Evolutionary conservation across 2,888 invertebrate genomes (phyloP).

Genomic region (Trypoxylon attenuatum): DNA sequence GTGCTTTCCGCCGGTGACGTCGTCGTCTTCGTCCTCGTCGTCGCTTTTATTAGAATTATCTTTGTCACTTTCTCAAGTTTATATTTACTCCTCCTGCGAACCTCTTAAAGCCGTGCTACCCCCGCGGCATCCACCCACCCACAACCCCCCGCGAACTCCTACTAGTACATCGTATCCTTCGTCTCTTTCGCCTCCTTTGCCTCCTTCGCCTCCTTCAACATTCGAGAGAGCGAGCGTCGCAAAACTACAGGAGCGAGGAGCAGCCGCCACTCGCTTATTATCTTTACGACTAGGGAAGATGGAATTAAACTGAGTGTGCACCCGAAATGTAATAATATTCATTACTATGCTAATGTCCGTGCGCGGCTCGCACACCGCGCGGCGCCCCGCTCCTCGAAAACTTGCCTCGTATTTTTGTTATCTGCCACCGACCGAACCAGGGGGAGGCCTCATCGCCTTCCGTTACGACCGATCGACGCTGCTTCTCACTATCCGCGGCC

Average conservation of each 20-base stretch:
- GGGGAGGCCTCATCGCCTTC: slow-evolving; percentile 44
- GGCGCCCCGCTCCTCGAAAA: slow-evolving; percentile 58
- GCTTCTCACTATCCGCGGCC: background rate
- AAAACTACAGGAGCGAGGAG: slow-evolving; percentile 46
- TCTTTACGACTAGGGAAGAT: slow-evolving; percentile 75
- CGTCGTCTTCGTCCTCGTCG: slow-evolving; percentile 57
- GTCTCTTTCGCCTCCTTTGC: slow-evolving; percentile 36
- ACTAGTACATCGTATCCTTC: slow-evolving; percentile 35
- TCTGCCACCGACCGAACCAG: slow-evolving; percentile 62
- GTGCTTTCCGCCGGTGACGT: slow-evolving; percentile 66
- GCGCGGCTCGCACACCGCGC: slow-evolving; percentile 48
- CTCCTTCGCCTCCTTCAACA: slow-evolving; percentile 20
- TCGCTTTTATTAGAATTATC: slow-evolving; percentile 75
- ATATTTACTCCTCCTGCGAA: slow-evolving; percentile 73
- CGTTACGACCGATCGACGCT: slow-evolving; percentile 17
- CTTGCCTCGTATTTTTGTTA: slow-evolving; percentile 73
- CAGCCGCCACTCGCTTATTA: slow-evolving; percentile 72
- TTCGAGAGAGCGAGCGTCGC: slow-evolving; percentile 13
- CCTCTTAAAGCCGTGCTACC: slow-evolving; percentile 69
- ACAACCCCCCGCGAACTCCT: slow-evolving; percentile 50
- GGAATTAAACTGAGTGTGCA: slow-evolving; percentile 74
- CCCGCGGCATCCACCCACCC: slow-evolving; percentile 50
- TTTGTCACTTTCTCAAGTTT: slow-evolving; percentile 74
- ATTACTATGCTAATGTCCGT: slow-evolving; percentile 74
- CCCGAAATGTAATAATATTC: slow-evolving; percentile 75